Evolutionary conservation across 1,140 invertebrate genomes (phyloP), one percentile per base, ranked within the genome.

Genomic region (Meloidogyne exigua): DNA sequence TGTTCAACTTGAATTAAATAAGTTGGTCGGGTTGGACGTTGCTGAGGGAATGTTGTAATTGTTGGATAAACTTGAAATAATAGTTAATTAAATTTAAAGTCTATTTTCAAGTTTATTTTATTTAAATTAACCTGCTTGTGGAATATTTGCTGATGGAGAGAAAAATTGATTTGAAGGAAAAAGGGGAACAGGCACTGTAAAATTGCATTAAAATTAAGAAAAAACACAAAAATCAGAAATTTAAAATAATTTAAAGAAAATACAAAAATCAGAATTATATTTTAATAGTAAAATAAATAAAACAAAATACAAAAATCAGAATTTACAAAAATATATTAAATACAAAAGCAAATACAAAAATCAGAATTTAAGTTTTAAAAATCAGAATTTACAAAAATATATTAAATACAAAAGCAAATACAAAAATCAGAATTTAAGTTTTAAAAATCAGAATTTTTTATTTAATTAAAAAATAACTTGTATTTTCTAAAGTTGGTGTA

Each of bases 1-100:
- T 70, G 81, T 44, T 78, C 76, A 11, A 69, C 76, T 13, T 76
- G 26, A 28, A 78, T 69, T 23, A 78, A 36, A 67, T 57, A 73
- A 57, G 13, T 26, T 12, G 76, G 36, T 11, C 39, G 32, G 9
- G n/a, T 66, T 25, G 39, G 28, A 10, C 11, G 21, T 23, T 49
- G 70, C 12, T 21, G 18, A 18, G n/a, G 11, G 28, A 36, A 2
- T 15, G 65, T n/a, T 39, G 28, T 25, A 25, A 74, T n/a, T 18
- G 28, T 28, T 32, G 57, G 49, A 65, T 21, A n/a, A 32, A 68
- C 63, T 65, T 21, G 26, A 74, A 28, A n/a, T 10, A 21, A 26
- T 13, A 32, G n/a, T 64, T 23, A 21, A 28, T n/a, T n/a, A n/a
- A n/a, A n/a, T 73, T 67, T 18, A 39, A 63, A 15, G 32, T 32